A percentile compares a stretch with the other conserved stretches of the same genome.
Conservation (phyloP, 2,113 vertebrate genomes). For the Eptesicus fuscus region DNA sequence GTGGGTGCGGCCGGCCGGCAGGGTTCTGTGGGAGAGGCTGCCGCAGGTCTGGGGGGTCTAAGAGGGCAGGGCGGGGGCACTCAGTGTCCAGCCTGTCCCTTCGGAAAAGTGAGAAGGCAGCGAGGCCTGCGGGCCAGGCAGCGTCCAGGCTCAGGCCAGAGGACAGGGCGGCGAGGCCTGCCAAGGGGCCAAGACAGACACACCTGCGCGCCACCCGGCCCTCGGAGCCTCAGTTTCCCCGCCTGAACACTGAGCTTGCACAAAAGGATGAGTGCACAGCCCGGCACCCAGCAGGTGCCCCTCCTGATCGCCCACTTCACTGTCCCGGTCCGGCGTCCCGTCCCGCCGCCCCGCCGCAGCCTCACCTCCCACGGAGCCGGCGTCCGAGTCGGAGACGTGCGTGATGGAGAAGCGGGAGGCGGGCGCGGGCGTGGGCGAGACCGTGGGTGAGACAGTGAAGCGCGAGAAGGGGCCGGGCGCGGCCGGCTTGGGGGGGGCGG, state of each 20-base stretch:
- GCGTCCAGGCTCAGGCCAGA: too few relatives aligned
- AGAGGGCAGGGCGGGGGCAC: too few relatives aligned
- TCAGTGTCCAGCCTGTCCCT: background rate
- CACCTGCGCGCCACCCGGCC: background rate
- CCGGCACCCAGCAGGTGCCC: background rate
- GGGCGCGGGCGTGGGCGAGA: conserved; percentile 84
- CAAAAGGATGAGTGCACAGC: background rate
- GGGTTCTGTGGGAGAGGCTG: too few relatives aligned
- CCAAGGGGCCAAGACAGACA: too few relatives aligned
- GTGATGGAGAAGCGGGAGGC: conserved; percentile 96
- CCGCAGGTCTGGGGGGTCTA: too few relatives aligned
- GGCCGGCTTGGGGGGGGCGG: conserved; percentile 75
- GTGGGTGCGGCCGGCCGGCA: too few relatives aligned
- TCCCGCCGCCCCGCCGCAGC: too few relatives aligned
- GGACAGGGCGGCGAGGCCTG: background rate
- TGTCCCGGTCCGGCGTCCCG: fast-evolving
- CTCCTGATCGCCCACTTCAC: fast-evolving
- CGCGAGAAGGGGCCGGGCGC: conserved; percentile 84
- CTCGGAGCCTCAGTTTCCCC: background rate
- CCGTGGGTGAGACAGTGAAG: conserved; percentile 81
- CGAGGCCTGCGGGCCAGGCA: fast-evolving
- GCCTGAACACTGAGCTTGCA: background rate
- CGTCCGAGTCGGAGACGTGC: conserved; percentile 92
- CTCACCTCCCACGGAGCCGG: conserved; percentile 89
- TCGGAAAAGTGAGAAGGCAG: background rate